phyloP scores from a whole-genome alignment of 2,888 invertebrate species.

The Cyclophora punctaria region DNA sequence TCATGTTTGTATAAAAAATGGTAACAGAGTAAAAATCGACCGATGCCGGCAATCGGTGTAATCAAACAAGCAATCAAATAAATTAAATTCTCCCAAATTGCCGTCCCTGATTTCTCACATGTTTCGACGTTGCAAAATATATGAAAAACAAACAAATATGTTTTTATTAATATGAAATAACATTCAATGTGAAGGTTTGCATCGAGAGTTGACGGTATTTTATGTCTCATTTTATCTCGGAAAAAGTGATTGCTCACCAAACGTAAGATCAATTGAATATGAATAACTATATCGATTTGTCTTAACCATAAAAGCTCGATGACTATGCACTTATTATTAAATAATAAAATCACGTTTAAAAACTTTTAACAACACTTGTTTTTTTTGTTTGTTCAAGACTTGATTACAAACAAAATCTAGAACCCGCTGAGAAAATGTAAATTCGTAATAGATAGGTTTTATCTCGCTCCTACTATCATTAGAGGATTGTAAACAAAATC shows the following conservation, averaged over 20 bases:
- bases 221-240: too few relatives aligned
- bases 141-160: neutral
- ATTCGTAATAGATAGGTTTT: conserved; percentile 42
- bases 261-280: too few relatives aligned
- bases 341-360: too few relatives aligned
- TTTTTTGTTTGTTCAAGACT: too few relatives aligned
- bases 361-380: too few relatives aligned
- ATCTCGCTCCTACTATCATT: conserved; percentile 41
- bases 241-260: too few relatives aligned
- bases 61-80: conserved; percentile 10
- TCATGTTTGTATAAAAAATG: too few relatives aligned
- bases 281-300: too few relatives aligned
- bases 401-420: too few relatives aligned
- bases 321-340: too few relatives aligned
- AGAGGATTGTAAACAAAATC: conserved; percentile 49
- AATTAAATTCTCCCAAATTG: conserved; percentile 9
- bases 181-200: neutral
- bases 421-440: conserved; percentile 19
- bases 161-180: neutral
- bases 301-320: too few relatives aligned
- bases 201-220: too few relatives aligned
- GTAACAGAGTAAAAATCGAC: neutral
- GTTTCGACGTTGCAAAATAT: neutral
- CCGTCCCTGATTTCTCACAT: neutral
- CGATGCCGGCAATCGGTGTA: neutral